Evolutionary conservation across 2,113 vertebrate species (phyloP), one percentile per base, ranked within the genome.

Genomic region (Cathartes aura): DNA sequence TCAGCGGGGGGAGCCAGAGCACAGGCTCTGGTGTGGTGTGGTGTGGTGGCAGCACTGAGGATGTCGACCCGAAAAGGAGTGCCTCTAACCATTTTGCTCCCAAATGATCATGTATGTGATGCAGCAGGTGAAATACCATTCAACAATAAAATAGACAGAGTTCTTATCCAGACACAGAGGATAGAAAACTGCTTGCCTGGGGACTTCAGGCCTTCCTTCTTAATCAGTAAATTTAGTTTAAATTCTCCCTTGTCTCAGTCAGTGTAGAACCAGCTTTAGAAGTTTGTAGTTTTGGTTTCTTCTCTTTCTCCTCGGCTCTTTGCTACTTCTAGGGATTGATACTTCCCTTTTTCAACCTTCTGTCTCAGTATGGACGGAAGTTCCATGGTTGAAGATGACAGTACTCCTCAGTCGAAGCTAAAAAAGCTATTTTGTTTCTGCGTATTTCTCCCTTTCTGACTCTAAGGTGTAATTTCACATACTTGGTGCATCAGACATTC

Each of bases 1-100:
- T 96, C 94, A 89, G 82, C 0, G 32, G 91, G 36, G 82, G 83
- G 89, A 94, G 93, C 86, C 81, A 92, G 62, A 93, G 81, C 71
- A n/a, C 72, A 73, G 89, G 53, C 40, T 72, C 55, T 82, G 29
- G 11, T 40, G 17, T 22, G 59, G 22, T 21, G 30, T 11, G 8
- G 18, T 21, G 30, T 11, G 8, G 18, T 21, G 48, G 10, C 14
- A 47, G 38, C 30, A 1, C 50, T 15, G 62, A 40, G 60, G 7
- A 68, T 36, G 62, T 21, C n/a, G 20, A 29, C 32, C 29, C 36
- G 43, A 32, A 14, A 45, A 11, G 5, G 20, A 48, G n/a, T 12
- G 9, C 48, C 11, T 56, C 16, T 45, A 27, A 40, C 16, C 17
- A 3, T n/a, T 48, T 63, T 67, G 8, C 32, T 83, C 21, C 36